These are phyloP conservation scores for Etheostoma spectabile DNA, from an alignment of 2,113 vertebrate genomes.

Conservation along the genomic window DNA sequence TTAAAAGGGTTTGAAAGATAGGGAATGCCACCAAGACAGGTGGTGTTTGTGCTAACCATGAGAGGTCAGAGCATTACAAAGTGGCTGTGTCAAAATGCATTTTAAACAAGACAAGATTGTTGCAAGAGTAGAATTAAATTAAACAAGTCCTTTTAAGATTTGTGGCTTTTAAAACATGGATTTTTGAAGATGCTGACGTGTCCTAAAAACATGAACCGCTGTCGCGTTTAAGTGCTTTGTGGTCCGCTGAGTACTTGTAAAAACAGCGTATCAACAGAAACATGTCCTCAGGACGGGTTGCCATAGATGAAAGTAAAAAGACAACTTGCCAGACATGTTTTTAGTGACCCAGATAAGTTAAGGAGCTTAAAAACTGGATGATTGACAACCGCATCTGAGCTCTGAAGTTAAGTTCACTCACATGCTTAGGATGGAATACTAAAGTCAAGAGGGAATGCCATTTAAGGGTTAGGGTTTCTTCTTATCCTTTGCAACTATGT, in stretches of 20 bases:
- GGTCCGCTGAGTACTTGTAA: slow-evolving; percentile 34
- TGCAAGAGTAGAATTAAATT: background rate
- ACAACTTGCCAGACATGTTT: slow-evolving; percentile 37
- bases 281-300: slow-evolving; percentile 4
- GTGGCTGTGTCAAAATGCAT: slow-evolving; percentile 1
- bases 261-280: slow-evolving; percentile 8
- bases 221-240: background rate
- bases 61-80: slow-evolving; percentile 12
- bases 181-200: background rate
- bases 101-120: background rate
- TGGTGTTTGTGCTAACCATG: slow-evolving; percentile 48
- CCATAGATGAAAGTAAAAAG: slow-evolving; percentile 34
- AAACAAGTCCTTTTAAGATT: background rate
- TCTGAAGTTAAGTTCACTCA: slow-evolving; percentile 6
- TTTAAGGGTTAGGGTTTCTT: background rate
- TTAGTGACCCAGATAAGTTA: slow-evolving; percentile 31
- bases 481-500: background rate
- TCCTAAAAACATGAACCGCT: slow-evolving; percentile 10
- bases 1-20: slow-evolving; percentile 1
- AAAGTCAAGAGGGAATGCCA: background rate
- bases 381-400: slow-evolving; percentile 24
- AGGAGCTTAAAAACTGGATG: slow-evolving; percentile 23
- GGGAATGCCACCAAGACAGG: slow-evolving; percentile 17
- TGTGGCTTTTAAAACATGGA: background rate
- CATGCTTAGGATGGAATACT: background rate